Evolutionary conservation across 2,797 vertebrate genomes (phyloP).

Genomic region (Labroides dimidiatus): DNA sequence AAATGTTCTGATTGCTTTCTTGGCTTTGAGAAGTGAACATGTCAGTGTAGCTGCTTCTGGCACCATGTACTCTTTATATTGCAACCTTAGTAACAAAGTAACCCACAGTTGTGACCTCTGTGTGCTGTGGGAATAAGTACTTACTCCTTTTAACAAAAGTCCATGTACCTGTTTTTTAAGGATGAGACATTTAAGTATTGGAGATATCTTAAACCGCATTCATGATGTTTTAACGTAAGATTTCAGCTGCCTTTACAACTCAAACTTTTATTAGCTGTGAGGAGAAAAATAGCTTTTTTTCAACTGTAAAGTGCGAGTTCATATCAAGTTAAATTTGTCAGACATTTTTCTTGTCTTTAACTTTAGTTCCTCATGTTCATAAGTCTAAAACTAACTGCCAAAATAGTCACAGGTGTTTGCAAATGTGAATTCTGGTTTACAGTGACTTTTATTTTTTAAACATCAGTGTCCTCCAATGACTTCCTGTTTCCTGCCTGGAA

Average conservation of each 20-base stretch:
- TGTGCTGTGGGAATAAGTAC: conserved; percentile 14
- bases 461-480: conserved; percentile 12
- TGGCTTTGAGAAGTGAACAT: conserved; percentile 14
- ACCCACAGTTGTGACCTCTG: conserved; percentile 1
- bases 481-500: conserved; percentile 32
- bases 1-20: background rate
- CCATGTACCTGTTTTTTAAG: background rate
- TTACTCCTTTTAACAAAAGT: conserved; percentile 19
- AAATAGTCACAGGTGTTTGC: conserved; percentile 32
- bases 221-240: conserved; percentile 18
- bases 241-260: conserved; percentile 1
- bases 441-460: conserved; percentile 15
- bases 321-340: background rate
- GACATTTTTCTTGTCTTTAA: conserved; percentile 8
- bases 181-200: background rate
- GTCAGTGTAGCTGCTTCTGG: conserved; percentile 14
- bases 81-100: conserved; percentile 11
- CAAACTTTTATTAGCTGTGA: background rate
- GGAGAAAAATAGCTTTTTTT: background rate
- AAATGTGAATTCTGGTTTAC: conserved; percentile 39
- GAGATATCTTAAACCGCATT: background rate
- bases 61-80: conserved; percentile 5
- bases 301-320: conserved; percentile 21
- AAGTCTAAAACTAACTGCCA: conserved; percentile 57
- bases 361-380: conserved; percentile 57